Conservation (phyloP, 2,797 vertebrate genomes). For the Cottoperca gobio region DNA sequence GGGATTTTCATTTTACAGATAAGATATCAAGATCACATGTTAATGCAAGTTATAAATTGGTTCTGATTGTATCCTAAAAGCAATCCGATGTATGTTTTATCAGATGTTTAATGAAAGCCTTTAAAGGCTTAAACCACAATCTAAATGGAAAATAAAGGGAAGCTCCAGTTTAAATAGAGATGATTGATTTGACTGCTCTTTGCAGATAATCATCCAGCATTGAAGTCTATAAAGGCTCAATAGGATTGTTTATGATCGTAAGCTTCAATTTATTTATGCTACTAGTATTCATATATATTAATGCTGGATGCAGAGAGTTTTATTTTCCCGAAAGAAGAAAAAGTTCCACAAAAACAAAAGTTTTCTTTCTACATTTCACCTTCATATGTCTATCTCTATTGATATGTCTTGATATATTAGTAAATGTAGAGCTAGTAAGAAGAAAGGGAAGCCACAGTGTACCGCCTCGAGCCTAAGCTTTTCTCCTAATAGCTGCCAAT, state of each 20-base stretch:
- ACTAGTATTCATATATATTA: neutral
- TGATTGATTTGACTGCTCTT: neutral
- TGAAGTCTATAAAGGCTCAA: neutral
- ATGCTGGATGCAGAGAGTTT: neutral
- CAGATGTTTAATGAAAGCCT: neutral
- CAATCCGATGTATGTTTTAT: neutral
- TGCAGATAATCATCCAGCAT: neutral
- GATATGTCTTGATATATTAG: slow-evolving; percentile 35
- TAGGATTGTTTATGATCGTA: neutral
- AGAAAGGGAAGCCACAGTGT: slow-evolving; percentile 44
- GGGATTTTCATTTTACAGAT: neutral
- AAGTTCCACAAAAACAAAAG: slow-evolving; percentile 21
- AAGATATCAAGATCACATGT: neutral
- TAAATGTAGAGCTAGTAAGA: too few species aligned
- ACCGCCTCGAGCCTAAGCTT: slow-evolving; percentile 53
- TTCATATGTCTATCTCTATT: slow-evolving; percentile 14
- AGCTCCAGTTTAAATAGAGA: neutral
- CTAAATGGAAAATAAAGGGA: neutral
- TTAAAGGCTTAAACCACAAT: neutral
- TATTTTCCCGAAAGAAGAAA: slow-evolving; percentile 7
- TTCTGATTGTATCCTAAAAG: neutral
- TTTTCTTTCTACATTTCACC: slow-evolving; percentile 1
- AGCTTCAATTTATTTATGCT: neutral
- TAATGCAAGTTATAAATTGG: neutral
- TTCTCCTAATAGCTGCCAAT: slow-evolving; percentile 60